Base-by-base conservation (phyloP, 2,797 vertebrate species). In the Ptychobarbus kaznakovi region DNA sequence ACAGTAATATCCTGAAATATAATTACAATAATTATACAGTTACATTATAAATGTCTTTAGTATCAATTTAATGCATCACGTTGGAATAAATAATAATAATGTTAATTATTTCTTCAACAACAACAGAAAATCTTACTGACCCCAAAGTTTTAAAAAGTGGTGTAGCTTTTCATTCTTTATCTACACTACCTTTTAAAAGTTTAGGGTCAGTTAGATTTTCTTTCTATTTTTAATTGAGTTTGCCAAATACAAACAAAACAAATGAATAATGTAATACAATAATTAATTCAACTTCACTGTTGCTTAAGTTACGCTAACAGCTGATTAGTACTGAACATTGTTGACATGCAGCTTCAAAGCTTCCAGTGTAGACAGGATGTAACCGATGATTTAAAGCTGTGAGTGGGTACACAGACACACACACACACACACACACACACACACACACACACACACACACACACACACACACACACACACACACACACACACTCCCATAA, bases 321-420 rank as follows among this genome's bases (percentile, higher is more conserved):
- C 16, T 53, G 12, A 35, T 76, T 69, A 69, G 13, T 58, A 25
- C 15, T 40, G 35, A 25, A 25, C 6, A 77, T 15, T 40, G 51
- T 22, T 75, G 73, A 35, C 1, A 1, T 38, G 35, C 13, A 28
- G 38, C 77, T 65, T 80, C 46, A 28, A 49, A 12, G 18, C 18
- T 49, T 80, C 25, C 78, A 80, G 25, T 22, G 11, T 20, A 68
- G 44, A 68, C 61, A 80, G 18, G 63, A 68, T 80, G 75, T 78
- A 87, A 83, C 53, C 42, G 78, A 90, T 73, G 61, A 85, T 88
- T 69, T 83, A 85, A 88, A 89, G 74, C 16, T 70, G 12, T 40
- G 69, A 66, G 81, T 80, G 74, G 25, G 20, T 63, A 85, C 63
- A 82, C 40, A 78, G 76, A 49, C 32, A 61, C 65, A 79, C 63